These are phyloP conservation scores for Mustela lutreola DNA, from an alignment of 2,113 vertebrate species.

Conservation along the genomic window DNA sequence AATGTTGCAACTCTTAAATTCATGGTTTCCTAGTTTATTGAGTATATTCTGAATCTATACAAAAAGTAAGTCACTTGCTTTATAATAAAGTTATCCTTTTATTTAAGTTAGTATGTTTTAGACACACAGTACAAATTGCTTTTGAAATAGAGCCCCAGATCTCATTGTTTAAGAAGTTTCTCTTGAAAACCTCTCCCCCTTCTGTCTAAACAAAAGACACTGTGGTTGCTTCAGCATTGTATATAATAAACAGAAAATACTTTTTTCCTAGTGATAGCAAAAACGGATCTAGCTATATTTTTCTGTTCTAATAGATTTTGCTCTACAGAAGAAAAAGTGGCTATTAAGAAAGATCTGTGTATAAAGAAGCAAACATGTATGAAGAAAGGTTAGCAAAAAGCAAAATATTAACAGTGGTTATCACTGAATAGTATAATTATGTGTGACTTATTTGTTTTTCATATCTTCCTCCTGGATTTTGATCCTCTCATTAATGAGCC, in stretches of 20 bases:
- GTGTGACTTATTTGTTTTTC: background rate
- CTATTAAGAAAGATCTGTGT: background rate
- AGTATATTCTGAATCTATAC: background rate
- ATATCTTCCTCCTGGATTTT: background rate
- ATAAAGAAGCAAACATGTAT: slow-evolving; percentile 18
- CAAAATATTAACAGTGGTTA: background rate
- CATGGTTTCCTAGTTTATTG: background rate
- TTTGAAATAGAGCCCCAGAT: background rate
- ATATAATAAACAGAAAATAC: slow-evolving; percentile 2
- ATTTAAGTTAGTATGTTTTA: slow-evolving; percentile 9
- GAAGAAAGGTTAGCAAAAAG: background rate
- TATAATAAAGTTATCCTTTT: slow-evolving; percentile 35
- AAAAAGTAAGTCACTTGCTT: slow-evolving; percentile 21
- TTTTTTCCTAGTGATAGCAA: background rate
- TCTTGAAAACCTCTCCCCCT: background rate
- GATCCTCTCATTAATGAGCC: background rate
- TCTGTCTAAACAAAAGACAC: slow-evolving; percentile 31
- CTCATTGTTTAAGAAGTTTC: background rate
- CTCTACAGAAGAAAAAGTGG: slow-evolving; percentile 14
- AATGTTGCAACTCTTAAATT: background rate
- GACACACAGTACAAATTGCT: slow-evolving; percentile 29
- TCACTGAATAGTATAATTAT: background rate
- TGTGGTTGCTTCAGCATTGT: background rate
- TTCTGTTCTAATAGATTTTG: background rate
- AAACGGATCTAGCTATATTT: background rate